Evolutionary conservation across 2,113 vertebrate genomes (phyloP).

Genomic region (Gobius niger): DNA sequence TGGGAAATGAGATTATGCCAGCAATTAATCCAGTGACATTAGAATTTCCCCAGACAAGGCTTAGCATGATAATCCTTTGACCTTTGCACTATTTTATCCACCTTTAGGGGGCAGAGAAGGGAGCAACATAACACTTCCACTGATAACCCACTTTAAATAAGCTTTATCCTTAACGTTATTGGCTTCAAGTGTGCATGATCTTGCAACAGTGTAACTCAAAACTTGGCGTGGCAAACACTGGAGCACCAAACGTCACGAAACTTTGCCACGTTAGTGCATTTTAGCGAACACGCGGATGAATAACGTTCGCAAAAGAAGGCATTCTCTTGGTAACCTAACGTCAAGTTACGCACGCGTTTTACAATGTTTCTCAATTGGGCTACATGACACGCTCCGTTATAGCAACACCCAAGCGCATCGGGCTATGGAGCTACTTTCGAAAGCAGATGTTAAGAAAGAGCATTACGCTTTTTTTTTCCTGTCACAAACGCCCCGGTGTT

Average conservation of each 20-base stretch:
- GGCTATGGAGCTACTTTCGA: no score
- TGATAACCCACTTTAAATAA: not conserved
- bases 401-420: not conserved
- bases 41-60: conserved; percentile 4
- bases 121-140: conserved; percentile 13
- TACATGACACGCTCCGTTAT: not conserved
- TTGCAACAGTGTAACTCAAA: no score
- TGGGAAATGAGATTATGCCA: not conserved
- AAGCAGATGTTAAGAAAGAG: no score
- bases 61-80: not conserved
- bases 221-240: no score
- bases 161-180: not conserved
- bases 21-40: not conserved
- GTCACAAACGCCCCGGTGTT: no score
- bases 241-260: no score
- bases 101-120: conserved; percentile 35
- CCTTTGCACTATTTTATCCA: conserved; percentile 6
- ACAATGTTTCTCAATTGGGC: not conserved
- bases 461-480: no score
- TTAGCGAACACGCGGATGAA: no score
- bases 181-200: not conserved
- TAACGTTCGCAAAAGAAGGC: not conserved
- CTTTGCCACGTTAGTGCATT: no score
- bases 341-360: not conserved
- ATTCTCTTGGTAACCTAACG: not conserved